These are phyloP conservation scores for Gouania willdenowi DNA, from an alignment of 2,797 vertebrate genomes.

Conservation along the genomic window DNA sequence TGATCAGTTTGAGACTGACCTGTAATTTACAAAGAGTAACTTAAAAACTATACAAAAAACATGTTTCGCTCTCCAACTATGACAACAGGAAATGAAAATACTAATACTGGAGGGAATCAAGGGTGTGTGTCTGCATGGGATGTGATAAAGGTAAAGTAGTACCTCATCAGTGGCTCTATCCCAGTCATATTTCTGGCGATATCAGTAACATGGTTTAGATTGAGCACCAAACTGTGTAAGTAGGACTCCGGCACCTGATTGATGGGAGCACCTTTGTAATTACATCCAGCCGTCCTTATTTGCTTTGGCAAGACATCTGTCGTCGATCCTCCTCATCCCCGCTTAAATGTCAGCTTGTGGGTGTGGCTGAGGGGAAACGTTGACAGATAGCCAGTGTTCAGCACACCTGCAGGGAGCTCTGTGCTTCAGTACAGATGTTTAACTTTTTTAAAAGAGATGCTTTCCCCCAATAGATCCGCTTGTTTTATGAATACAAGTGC, in stretches of 20 bases:
- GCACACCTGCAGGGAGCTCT: constrained; percentile 65
- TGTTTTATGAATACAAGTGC: constrained; percentile 2
- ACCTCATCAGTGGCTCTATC: constrained; percentile 20
- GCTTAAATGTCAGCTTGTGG: constrained; percentile 58
- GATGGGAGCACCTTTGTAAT: constrained; percentile 70
- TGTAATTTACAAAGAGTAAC: too few species aligned
- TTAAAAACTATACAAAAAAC: too few species aligned
- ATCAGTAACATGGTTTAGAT: constrained; percentile 26
- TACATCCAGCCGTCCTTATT: constrained; percentile 57
- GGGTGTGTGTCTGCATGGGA: background rate
- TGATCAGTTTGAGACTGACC: too few species aligned
- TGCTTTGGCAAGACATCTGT: constrained; percentile 71
- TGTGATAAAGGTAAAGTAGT: background rate
- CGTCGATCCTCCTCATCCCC: constrained; percentile 37
- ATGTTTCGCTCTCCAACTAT: too few species aligned
- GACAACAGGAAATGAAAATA: too few species aligned
- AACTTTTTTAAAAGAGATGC: constrained; percentile 15
- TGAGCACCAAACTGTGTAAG: constrained; percentile 51
- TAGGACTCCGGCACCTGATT: constrained; percentile 59
- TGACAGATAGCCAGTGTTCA: constrained; percentile 66
- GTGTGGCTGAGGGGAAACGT: constrained; percentile 44
- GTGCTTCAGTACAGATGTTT: constrained; percentile 30
- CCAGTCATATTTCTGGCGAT: constrained; percentile 13
- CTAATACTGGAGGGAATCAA: background rate
- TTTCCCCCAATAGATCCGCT: too few species aligned